Evolutionary conservation across 1,140 invertebrate genomes (phyloP).

Genomic region (Amyelois transitella): DNA sequence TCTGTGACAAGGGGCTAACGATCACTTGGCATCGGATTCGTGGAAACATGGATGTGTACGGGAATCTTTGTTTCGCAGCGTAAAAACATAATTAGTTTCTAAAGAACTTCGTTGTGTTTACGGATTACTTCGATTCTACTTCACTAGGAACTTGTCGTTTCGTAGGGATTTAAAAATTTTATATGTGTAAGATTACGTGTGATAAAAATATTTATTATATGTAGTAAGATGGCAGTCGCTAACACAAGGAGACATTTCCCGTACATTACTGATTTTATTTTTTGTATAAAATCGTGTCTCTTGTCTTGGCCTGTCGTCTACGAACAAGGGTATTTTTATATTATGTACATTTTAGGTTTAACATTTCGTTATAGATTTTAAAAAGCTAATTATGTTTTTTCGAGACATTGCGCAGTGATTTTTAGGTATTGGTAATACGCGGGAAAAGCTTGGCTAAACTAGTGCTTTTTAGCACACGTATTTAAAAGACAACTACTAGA

Average conservation of each 20-base stretch:
- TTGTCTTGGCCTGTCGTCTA: constrained; percentile 73
- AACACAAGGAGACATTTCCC: constrained; percentile 65
- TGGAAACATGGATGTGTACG: constrained; percentile 69
- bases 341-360: constrained; percentile 63
- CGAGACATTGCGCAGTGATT: constrained; percentile 47
- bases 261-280: constrained; percentile 70
- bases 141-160: constrained; percentile 1
- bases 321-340: constrained; percentile 55
- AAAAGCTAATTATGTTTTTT: constrained; percentile 69
- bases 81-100: constrained; percentile 69
- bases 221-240: constrained; percentile 66
- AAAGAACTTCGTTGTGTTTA: constrained; percentile 21
- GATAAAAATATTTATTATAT: constrained; percentile 60
- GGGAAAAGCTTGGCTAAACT: constrained; percentile 43
- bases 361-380: constrained; percentile 44
- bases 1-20: constrained; percentile 46
- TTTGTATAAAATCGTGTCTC: constrained; percentile 72
- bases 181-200: constrained; percentile 50
- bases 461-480: constrained; percentile 20
- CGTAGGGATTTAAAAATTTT: constrained; percentile 33
- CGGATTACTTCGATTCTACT: background rate
- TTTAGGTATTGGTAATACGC: constrained; percentile 47
- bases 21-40: constrained; percentile 32
- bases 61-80: constrained; percentile 68
- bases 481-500: background rate